phyloP scores from a whole-genome alignment of 2,797 vertebrate genomes.

The Rhynchonycteris naso region DNA sequence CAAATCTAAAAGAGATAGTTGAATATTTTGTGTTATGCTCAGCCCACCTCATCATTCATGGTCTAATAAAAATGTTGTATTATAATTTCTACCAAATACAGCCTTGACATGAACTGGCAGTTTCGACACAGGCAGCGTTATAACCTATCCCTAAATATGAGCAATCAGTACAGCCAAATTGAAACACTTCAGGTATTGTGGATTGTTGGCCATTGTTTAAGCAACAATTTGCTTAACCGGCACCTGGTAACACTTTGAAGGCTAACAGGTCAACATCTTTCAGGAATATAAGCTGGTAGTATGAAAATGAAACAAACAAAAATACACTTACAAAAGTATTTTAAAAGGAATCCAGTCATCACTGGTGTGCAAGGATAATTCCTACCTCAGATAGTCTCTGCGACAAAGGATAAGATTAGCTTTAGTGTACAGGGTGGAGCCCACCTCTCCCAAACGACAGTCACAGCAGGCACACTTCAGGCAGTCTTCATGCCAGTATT shows the following conservation, averaged over 20 bases:
- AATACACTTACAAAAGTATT: constrained; percentile 53
- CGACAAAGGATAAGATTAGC: constrained; percentile 99
- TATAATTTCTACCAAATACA: background rate
- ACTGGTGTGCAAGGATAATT: constrained; percentile 43
- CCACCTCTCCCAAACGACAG: constrained; percentile 97
- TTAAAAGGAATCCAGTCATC: constrained; percentile 66
- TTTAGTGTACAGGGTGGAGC: constrained; percentile 98
- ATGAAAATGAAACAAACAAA: background rate
- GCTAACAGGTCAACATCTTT: background rate
- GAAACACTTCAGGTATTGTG: background rate
- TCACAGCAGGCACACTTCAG: constrained; percentile 98
- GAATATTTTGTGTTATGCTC: background rate
- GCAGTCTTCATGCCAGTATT: constrained; percentile 99
- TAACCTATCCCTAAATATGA: background rate
- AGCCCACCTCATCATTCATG: background rate
- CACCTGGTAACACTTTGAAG: background rate
- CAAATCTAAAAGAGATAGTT: background rate
- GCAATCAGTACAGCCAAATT: background rate
- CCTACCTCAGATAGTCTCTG: constrained; percentile 98
- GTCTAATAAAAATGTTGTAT: background rate
- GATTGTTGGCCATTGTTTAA: background rate
- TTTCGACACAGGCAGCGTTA: background rate
- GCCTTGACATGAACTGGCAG: background rate
- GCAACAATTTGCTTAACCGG: background rate
- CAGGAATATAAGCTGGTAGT: background rate